Percentiles rank a stretch among this genome's conserved stretches.
Evolutionary conservation across 2,888 invertebrate species (phyloP).

Genomic region (Rhagonycha fulva): DNA sequence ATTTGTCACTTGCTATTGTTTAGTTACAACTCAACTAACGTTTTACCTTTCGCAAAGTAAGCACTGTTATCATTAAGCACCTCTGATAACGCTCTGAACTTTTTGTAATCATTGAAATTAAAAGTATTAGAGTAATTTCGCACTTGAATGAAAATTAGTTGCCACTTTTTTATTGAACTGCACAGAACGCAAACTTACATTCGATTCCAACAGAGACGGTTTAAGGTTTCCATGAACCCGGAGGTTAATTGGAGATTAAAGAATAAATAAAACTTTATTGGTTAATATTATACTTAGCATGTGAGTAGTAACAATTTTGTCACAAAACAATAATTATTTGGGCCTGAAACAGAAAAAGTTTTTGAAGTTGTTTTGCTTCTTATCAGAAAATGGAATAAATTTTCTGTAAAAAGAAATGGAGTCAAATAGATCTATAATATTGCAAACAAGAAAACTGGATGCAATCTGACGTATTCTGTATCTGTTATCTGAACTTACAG

Average conservation of each 20-base stretch:
- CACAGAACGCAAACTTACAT: neutral
- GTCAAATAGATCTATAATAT: too few relatives aligned
- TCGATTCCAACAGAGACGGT: neutral
- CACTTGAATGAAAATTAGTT: neutral
- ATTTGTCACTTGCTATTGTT: neutral
- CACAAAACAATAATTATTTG: neutral
- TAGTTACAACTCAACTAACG: neutral
- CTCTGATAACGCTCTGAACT: neutral
- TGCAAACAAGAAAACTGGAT: too few relatives aligned
- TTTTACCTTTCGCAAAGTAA: neutral
- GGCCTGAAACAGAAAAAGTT: too few relatives aligned
- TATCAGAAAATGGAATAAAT: too few relatives aligned
- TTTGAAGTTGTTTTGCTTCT: too few relatives aligned
- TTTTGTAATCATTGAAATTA: neutral
- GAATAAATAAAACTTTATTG: neutral
- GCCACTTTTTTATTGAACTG: neutral
- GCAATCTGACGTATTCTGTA: too few relatives aligned
- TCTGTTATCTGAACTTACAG: too few relatives aligned
- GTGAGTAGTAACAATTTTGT: neutral
- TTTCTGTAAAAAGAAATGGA: too few relatives aligned
- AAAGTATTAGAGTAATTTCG: neutral
- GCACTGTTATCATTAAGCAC: neutral
- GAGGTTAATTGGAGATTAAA: neutral
- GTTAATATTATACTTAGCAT: neutral
- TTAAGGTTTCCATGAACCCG: neutral